Conservation (phyloP, 1,140 invertebrate species). For the Steinernema khuongi region DNA sequence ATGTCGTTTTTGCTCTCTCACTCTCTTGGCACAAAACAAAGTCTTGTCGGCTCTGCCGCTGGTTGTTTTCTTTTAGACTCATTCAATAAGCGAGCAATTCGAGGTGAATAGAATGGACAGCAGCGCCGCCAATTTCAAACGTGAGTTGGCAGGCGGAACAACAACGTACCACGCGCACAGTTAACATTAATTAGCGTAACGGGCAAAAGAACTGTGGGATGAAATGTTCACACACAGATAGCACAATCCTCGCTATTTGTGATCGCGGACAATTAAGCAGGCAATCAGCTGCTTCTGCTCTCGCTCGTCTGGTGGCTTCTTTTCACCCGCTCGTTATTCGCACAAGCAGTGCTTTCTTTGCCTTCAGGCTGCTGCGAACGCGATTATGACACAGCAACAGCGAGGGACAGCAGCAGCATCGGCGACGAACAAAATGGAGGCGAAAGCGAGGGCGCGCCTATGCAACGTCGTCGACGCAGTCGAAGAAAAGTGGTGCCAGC, state of each 20-base stretch:
- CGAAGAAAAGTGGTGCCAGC: background rate
- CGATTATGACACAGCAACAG: background rate
- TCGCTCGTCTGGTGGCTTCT: background rate
- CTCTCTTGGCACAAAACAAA: no score
- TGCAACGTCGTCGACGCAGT: background rate
- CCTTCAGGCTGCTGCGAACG: background rate
- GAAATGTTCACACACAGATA: no score
- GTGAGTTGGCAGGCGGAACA: background rate
- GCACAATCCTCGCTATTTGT: no score
- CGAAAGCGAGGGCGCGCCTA: slow-evolving; percentile 7
- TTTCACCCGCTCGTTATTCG: no score
- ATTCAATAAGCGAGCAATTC: background rate
- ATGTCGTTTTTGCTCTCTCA: no score
- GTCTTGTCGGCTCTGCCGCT: background rate
- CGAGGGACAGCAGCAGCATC: background rate
- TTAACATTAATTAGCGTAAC: no score
- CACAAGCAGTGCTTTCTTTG: background rate
- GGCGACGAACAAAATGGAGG: background rate
- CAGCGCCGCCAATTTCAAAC: background rate
- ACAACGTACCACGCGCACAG: background rate
- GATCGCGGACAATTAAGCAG: slow-evolving; percentile 14
- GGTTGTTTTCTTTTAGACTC: background rate
- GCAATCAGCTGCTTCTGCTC: slow-evolving; percentile 6
- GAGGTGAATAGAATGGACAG: background rate
- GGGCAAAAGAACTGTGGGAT: no score